Evolutionary conservation across 2,797 vertebrate species (phyloP).

Genomic region (Geotrypetes seraphini): DNA sequence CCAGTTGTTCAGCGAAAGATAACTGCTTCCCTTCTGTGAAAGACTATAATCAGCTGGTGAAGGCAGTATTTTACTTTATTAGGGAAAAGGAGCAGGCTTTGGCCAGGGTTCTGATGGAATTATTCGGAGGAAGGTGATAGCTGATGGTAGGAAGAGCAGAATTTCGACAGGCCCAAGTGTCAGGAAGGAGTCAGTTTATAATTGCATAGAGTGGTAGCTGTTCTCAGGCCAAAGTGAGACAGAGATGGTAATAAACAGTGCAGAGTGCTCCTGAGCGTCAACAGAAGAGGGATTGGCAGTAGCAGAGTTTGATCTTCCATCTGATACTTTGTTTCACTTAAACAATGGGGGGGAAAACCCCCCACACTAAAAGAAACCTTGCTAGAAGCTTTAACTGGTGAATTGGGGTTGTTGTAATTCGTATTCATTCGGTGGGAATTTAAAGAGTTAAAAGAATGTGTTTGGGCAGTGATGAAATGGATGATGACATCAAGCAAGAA

Average conservation of each 20-base stretch:
- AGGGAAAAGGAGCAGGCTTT: constrained; percentile 25
- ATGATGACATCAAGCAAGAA: constrained; percentile 64
- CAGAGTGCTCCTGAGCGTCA: constrained; percentile 5
- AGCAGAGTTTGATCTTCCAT: background rate
- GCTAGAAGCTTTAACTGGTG: background rate
- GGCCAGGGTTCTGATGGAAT: background rate
- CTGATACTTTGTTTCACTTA: constrained; percentile 4
- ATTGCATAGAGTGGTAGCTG: constrained; percentile 40
- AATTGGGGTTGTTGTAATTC: background rate
- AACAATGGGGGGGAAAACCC: background rate
- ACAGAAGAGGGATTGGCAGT: background rate
- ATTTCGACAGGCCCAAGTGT: constrained; percentile 8
- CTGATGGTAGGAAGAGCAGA: constrained; percentile 14
- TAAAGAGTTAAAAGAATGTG: constrained; percentile 47
- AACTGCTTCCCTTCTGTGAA: constrained; percentile 3
- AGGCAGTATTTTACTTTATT: constrained; percentile 33
- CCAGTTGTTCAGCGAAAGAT: constrained; percentile 23
- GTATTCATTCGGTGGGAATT: constrained; percentile 18
- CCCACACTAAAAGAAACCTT: constrained; percentile 4
- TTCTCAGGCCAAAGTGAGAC: constrained; percentile 35
- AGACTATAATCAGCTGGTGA: constrained; percentile 8
- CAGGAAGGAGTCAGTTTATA: constrained; percentile 32
- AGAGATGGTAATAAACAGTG: constrained; percentile 11
- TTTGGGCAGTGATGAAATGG: constrained; percentile 58
- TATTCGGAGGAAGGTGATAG: constrained; percentile 13